A percentile compares a stretch with the other conserved stretches of the same genome.
These are phyloP conservation scores for Calliopsis andreniformis DNA, from an alignment of 1,140 invertebrate species.

Conservation along the genomic window DNA sequence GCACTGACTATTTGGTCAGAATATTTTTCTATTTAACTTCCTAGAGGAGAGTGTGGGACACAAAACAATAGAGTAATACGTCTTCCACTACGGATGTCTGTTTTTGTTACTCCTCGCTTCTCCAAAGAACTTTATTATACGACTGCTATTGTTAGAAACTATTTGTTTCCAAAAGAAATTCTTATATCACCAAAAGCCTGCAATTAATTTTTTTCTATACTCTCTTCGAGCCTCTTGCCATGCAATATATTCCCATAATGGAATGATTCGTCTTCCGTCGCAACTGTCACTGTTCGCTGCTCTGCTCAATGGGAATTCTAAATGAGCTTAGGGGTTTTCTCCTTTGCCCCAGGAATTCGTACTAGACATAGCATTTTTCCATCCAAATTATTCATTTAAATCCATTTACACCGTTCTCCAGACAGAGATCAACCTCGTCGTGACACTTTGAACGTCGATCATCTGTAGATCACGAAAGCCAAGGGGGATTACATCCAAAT, in stretches of 20 bases:
- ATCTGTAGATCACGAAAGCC: background rate
- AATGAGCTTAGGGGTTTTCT: constrained; percentile 55
- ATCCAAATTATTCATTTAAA: constrained; percentile 33
- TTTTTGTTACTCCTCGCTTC: too few species aligned
- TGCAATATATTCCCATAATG: constrained; percentile 29
- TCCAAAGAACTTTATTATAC: too few species aligned
- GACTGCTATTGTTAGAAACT: too few species aligned
- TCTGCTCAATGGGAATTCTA: constrained; percentile 59
- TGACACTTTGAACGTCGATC: background rate
- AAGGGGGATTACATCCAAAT: constrained; percentile 25
- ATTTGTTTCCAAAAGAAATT: too few species aligned
- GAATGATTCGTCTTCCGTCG: constrained; percentile 37
- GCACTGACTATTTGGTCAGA: too few species aligned
- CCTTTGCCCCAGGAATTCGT: constrained; percentile 27
- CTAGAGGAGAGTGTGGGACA: too few species aligned
- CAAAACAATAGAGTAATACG: too few species aligned
- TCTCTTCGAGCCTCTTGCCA: background rate
- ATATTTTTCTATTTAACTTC: too few species aligned
- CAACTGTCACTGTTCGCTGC: constrained; percentile 14
- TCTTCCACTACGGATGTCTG: too few species aligned
- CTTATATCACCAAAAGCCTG: background rate
- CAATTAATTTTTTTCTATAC: constrained; percentile 42
- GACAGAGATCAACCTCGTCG: constrained; percentile 17
- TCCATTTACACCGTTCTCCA: background rate
- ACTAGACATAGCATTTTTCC: background rate